Conservation (phyloP, 2,888 invertebrate genomes). For the Noctua fimbriata region DNA sequence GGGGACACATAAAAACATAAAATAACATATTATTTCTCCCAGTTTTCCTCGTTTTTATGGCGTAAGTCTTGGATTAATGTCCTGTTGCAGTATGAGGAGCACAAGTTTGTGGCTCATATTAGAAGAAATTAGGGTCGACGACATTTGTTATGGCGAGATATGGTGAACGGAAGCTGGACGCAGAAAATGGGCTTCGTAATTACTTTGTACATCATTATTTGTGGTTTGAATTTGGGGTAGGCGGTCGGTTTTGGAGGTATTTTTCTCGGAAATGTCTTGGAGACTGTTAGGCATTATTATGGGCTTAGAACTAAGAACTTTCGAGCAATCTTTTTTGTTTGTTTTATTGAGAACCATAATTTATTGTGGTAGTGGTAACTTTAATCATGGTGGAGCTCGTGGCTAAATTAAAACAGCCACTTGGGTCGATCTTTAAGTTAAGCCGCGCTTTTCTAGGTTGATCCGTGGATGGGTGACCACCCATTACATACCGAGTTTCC, state of each 20-base stretch:
- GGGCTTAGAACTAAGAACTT: neutral
- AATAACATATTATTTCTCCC: constrained; percentile 61
- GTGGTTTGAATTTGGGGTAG: constrained; percentile 20
- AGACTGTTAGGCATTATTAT: neutral
- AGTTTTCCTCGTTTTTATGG: constrained; percentile 65
- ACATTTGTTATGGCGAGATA: constrained; percentile 59
- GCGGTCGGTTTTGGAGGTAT: neutral
- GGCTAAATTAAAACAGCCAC: too few species aligned
- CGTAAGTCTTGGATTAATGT: constrained; percentile 63
- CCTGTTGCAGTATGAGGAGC: constrained; percentile 38
- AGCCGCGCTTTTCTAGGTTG: too few species aligned
- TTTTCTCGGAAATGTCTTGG: neutral
- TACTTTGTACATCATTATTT: constrained; percentile 45
- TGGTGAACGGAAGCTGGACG: constrained; percentile 53
- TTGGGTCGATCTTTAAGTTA: too few species aligned
- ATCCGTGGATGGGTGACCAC: too few species aligned
- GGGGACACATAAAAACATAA: constrained; percentile 33
- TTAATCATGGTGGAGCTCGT: too few species aligned
- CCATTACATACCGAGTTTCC: too few species aligned
- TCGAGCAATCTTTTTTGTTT: neutral
- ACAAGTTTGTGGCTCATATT: constrained; percentile 54
- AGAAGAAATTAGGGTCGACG: constrained; percentile 65
- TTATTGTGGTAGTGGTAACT: too few species aligned
- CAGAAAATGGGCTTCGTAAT: constrained; percentile 51
- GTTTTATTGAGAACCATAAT: too few species aligned